phyloP scores from a whole-genome alignment of 2,797 vertebrate genomes.

The Tapera naevia region DNA sequence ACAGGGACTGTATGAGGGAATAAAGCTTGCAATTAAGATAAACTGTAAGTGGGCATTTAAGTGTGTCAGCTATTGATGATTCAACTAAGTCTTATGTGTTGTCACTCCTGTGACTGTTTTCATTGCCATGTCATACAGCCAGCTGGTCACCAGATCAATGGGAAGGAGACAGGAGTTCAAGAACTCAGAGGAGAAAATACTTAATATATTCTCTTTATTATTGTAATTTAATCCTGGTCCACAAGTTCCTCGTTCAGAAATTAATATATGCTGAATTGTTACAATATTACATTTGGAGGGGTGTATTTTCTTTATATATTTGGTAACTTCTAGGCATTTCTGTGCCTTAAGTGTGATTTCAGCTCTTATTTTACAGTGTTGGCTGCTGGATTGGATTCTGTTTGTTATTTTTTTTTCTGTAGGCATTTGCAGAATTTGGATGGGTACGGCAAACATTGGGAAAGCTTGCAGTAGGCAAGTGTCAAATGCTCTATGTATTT shows the following conservation, averaged over 20 bases:
- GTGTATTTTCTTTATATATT: background rate
- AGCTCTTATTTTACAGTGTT: background rate
- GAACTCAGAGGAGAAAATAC: background rate
- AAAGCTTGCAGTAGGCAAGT: background rate
- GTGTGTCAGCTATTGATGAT: background rate
- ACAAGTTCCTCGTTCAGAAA: background rate
- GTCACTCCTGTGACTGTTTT: background rate
- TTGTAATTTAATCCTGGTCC: background rate
- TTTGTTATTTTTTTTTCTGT: background rate
- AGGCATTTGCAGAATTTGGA: background rate
- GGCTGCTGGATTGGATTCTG: background rate
- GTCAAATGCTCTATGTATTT: background rate
- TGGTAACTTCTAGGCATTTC: background rate
- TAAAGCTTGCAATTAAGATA: background rate
- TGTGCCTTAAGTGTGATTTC: background rate
- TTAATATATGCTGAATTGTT: background rate
- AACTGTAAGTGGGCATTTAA: background rate
- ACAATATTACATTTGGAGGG: background rate
- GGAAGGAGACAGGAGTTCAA: background rate
- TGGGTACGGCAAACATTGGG: background rate
- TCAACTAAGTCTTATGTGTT: background rate
- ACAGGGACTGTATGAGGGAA: background rate
- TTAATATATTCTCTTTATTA: background rate
- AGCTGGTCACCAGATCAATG: background rate
- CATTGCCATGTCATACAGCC: background rate